These are phyloP conservation scores for Clinocottus analis DNA, from an alignment of 2,113 vertebrate genomes.

Conservation along the genomic window DNA sequence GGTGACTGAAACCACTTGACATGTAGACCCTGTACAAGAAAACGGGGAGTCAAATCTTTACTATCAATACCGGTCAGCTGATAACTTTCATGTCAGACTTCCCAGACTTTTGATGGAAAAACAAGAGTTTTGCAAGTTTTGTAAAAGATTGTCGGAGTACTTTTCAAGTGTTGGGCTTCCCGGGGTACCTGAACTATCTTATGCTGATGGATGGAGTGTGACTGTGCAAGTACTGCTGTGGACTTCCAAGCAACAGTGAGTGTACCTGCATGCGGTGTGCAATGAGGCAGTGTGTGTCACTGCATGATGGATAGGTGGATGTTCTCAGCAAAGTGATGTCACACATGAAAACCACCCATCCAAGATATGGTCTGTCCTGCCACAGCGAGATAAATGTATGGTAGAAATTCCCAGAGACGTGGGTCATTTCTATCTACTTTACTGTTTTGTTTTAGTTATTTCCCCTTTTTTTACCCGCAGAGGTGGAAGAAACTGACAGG, in stretches of 20 bases:
- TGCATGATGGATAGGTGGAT: constrained; percentile 78
- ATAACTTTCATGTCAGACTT: constrained; percentile 33
- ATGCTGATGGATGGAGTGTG: constrained; percentile 78
- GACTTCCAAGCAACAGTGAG: constrained; percentile 75
- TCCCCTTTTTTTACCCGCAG: neutral
- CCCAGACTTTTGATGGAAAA: constrained; percentile 25
- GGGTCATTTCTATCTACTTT: constrained; percentile 16
- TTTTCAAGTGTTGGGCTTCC: constrained; percentile 61
- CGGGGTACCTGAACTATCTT: constrained; percentile 43
- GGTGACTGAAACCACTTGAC: constrained; percentile 74
- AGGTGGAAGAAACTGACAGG: neutral
- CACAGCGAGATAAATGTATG: constrained; percentile 63
- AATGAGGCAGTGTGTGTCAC: constrained; percentile 76
- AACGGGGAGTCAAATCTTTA: constrained; percentile 21
- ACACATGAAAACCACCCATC: constrained; percentile 75
- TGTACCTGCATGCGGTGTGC: constrained; percentile 75
- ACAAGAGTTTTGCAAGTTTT: constrained; percentile 60
- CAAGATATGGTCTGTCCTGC: constrained; percentile 66
- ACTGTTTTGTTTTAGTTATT: constrained; percentile 21
- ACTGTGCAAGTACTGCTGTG: constrained; percentile 63
- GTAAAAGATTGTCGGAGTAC: constrained; percentile 41
- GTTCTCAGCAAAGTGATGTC: constrained; percentile 73
- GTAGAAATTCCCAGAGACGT: constrained; percentile 38
- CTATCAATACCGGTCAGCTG: constrained; percentile 4
- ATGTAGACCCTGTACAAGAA: constrained; percentile 70